Evolutionary conservation across 2,113 vertebrate genomes (phyloP), one percentile per base, ranked within the genome.

Genomic region (Podarcis muralis): DNA sequence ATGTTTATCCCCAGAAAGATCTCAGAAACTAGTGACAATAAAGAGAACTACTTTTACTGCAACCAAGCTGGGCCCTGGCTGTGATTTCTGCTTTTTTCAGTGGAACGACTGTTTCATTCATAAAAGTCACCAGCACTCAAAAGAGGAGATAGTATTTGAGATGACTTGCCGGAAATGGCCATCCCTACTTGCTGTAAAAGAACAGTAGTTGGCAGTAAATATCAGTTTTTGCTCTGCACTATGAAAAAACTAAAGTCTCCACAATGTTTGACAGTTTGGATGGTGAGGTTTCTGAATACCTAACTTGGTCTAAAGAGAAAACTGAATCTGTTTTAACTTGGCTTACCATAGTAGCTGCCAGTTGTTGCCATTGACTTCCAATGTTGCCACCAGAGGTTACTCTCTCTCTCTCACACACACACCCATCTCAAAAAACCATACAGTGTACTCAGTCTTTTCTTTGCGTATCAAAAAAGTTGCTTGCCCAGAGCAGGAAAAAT

Each of bases 141-240:
- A 0, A 48, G 59, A 85, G 48, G 22, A 71, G 65, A 85, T 62
- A 84, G 79, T 37, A 25, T 30, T 23, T 43, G 18, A 35, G 43
- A 77, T 20, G 23, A 87, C 1, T 85, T 12, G 43, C 16, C 86
- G 72, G 80, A 66, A 91, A 88, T 2, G 0, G 2, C 83, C 1
- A 1, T 4, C 86, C 90, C 90, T 74, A 90, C 69, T 0, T 91
- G 92, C 91, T 0, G 48, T 87, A 92, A 91, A 87, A 88, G 81
- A 84, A 91, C 92, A 81, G 0, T 1, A 35, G 43, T 12, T 13
- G 6, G 90, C 86, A 92, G 88, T 0, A 3, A 90, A 90, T 89
- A 92, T 91, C 90, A 91, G 83, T 57, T 40, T 77, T 74, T 7
- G 16, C 85, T 85, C 85, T 37, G 88, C 40, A 75, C 71, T 84